These are phyloP conservation scores for Etia nguti DNA, from an alignment of 2,113 vertebrate genomes.

Conservation along the genomic window DNA sequence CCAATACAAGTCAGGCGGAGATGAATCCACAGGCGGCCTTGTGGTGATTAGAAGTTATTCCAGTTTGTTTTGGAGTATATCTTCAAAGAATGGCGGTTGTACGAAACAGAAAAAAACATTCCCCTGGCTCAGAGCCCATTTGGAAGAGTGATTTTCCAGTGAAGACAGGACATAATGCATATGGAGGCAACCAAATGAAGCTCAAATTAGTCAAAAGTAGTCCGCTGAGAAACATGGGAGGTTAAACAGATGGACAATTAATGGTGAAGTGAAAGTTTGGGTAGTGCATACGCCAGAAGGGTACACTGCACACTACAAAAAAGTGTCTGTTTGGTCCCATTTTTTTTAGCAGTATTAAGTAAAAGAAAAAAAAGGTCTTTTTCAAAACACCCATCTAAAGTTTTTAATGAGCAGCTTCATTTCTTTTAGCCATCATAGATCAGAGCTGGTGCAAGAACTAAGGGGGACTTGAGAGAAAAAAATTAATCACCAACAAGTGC, in stretches of 20 bases:
- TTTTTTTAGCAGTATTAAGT: neutral
- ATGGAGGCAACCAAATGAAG: slow-evolving; percentile 16
- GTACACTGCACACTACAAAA: neutral
- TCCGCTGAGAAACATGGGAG: slow-evolving; percentile 34
- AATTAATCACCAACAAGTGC: neutral
- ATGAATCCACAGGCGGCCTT: neutral
- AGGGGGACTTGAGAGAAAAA: neutral
- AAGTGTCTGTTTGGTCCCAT: neutral
- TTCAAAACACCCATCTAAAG: neutral
- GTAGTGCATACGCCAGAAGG: neutral
- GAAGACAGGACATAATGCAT: neutral
- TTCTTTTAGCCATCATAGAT: neutral
- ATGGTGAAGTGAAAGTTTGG: slow-evolving; percentile 20
- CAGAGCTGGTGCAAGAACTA: neutral
- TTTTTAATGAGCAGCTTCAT: neutral
- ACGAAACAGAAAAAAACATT: neutral
- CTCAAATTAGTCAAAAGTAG: slow-evolving; percentile 38
- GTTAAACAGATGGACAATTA: slow-evolving; percentile 51
- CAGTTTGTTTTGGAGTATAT: neutral
- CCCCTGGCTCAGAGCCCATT: neutral
- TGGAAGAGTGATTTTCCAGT: neutral
- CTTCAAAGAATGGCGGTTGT: neutral
- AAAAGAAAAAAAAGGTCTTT: neutral
- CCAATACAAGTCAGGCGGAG: neutral
- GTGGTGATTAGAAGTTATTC: neutral